Conservation (phyloP, 2,888 invertebrate genomes). For the Rotaria socialis region DNA sequence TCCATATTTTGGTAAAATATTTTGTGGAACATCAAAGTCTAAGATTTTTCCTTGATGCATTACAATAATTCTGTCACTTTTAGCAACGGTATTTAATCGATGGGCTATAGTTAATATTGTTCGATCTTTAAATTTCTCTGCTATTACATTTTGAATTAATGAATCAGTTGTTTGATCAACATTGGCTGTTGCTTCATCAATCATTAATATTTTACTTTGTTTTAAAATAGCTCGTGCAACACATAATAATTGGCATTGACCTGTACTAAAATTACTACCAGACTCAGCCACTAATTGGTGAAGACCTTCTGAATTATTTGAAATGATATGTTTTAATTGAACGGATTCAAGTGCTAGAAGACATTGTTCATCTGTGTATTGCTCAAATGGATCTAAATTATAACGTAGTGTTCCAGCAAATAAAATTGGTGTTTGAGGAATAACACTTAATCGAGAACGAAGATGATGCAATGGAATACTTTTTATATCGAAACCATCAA, state of each 20-base stretch:
- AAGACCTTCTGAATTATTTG: conserved; percentile 52
- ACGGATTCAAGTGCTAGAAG: conserved; percentile 57
- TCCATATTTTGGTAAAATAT: not conserved
- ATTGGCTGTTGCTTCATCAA: conserved; percentile 53
- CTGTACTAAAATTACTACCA: conserved; percentile 58
- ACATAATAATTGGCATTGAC: conserved; percentile 57
- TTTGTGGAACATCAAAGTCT: not conserved
- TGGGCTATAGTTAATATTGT: conserved; percentile 48
- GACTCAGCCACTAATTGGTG: conserved; percentile 53
- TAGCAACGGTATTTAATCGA: conserved; percentile 69
- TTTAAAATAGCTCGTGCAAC: conserved; percentile 56
- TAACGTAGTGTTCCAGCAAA: conserved; percentile 55
- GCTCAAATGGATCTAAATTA: conserved; percentile 56
- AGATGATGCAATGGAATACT: conserved; percentile 72
- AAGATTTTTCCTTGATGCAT: not conserved
- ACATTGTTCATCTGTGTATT: conserved; percentile 52
- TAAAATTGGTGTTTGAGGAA: conserved; percentile 66
- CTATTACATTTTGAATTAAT: conserved; percentile 47
- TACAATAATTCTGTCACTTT: conserved; percentile 79
- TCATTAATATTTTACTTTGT: conserved; percentile 55
- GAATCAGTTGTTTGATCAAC: conserved; percentile 52
- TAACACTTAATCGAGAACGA: conserved; percentile 77
- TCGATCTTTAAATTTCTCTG: conserved; percentile 46
- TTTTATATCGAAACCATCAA: conserved; percentile 68
- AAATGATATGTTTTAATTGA: conserved; percentile 49